These are phyloP conservation scores for Tipula confusa DNA, from an alignment of 2,888 invertebrate species.

Conservation along the genomic window DNA sequence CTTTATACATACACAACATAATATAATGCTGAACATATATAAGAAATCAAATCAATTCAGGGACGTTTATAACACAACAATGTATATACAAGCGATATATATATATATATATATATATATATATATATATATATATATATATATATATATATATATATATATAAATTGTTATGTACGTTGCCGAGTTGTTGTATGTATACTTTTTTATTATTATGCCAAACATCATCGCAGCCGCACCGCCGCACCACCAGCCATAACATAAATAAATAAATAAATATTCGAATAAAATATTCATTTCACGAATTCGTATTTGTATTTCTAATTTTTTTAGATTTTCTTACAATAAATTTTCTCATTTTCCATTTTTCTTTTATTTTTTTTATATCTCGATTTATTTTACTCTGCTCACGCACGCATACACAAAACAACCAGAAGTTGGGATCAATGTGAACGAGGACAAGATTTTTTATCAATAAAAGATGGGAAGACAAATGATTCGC, in stretches of 20 bases:
- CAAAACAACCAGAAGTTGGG: slow-evolving; percentile 61
- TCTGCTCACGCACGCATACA: slow-evolving; percentile 36
- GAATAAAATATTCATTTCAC: slow-evolving; percentile 26
- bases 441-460: slow-evolving; percentile 76
- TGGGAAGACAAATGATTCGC: slow-evolving; percentile 65
- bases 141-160: too few relatives aligned
- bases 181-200: not conserved
- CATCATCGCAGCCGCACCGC: not conserved
- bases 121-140: too few relatives aligned
- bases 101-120: too few relatives aligned
- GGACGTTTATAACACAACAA: not conserved
- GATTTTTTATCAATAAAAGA: slow-evolving; percentile 80
- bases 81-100: not conserved
- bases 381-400: slow-evolving; percentile 31
- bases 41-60: slow-evolving; percentile 3
- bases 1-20: too few relatives aligned
- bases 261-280: not conserved
- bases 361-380: slow-evolving; percentile 26
- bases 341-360: not conserved
- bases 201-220: slow-evolving; percentile 16
- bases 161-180: too few relatives aligned
- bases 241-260: not conserved
- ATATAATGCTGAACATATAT: too few relatives aligned
- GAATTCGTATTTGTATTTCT: slow-evolving; percentile 29
- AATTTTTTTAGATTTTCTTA: not conserved